Evolutionary conservation across 2,797 vertebrate genomes (phyloP), one percentile per base, ranked within the genome.

Genomic region (Novumbra hubbsi): DNA sequence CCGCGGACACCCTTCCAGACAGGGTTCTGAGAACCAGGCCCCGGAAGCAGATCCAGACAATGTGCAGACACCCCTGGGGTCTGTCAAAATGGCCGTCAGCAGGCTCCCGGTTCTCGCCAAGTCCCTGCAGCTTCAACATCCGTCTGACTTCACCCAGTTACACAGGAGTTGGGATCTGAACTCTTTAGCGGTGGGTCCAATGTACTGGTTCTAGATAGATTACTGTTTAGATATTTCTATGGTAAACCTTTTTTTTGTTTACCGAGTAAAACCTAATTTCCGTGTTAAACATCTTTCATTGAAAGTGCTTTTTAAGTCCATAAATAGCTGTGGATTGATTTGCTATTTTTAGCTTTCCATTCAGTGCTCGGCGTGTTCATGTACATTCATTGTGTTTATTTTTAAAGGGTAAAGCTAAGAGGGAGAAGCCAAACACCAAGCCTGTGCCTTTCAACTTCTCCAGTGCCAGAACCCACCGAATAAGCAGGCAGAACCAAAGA

Each of bases 21-120:
- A 69, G 75, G 77, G 85, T 57, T 49, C 73, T 68, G 92, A 95
- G 73, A 93, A 94, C 85, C 82, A 84, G 71, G 84, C 91, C 77
- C 92, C 93, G 16, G 81, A 70, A 17, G 81, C 70, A 57, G 77
- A 41, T 70, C 48, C 81, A 52, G 69, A 80, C 21, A 74, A 73
- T 3, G 32, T n/a, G 21, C 63, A 19, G 71, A 92, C 83, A 60
- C 71, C 80, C 17, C 70, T 45, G 41, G 41, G 41, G 9, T 12
- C 74, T 41, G 70, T 52, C 57, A 86, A 72, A 68, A 63, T 78
- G 32, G 84, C 78, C 64, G 72, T 87, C 12, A 95, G 93, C 78
- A 84, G 89, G 12, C 90, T 95, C 72, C 94, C 94, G 0, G 91
- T 94, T 15, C 91, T 92, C 0, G 85, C 89, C 21, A 94, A 92